Evolutionary conservation across 2,797 vertebrate species (phyloP).

Genomic region (Pterois miles): DNA sequence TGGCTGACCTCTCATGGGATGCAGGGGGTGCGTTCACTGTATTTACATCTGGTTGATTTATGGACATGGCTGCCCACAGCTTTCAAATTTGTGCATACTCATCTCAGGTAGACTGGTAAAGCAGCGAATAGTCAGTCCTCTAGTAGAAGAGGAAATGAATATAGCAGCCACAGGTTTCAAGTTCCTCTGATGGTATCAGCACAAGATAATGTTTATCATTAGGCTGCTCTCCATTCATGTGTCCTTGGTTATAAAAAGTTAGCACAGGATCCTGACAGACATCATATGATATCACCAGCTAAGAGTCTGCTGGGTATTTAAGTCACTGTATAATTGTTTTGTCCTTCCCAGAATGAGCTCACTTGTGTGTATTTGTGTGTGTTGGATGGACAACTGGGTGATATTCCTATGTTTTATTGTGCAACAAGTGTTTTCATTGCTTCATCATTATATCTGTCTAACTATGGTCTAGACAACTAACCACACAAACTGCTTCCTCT

Average conservation of each 20-base stretch:
- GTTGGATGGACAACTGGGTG: not conserved
- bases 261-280: constrained; percentile 3
- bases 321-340: constrained; percentile 26
- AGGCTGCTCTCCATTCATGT: constrained; percentile 23
- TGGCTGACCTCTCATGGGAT: too few species aligned
- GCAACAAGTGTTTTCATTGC: constrained; percentile 26
- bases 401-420: constrained; percentile 17
- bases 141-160: constrained; percentile 9
- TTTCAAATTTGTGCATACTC: not conserved
- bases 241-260: constrained; percentile 35
- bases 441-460: constrained; percentile 36
- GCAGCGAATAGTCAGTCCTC: not conserved
- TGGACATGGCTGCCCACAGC: constrained; percentile 2
- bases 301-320: constrained; percentile 3
- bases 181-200: constrained; percentile 3
- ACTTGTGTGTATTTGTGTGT: not conserved
- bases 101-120: not conserved
- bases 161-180: not conserved
- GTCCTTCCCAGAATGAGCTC: constrained; percentile 1
- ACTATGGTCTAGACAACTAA: constrained; percentile 50
- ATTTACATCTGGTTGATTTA: constrained; percentile 37
- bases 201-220: constrained; percentile 28
- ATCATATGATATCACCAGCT: constrained; percentile 8
- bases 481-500: constrained; percentile 28
- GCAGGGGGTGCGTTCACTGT: constrained; percentile 7